Conservation (phyloP, 2,113 vertebrate genomes). For the Gnathonemus longibarbis region DNA sequence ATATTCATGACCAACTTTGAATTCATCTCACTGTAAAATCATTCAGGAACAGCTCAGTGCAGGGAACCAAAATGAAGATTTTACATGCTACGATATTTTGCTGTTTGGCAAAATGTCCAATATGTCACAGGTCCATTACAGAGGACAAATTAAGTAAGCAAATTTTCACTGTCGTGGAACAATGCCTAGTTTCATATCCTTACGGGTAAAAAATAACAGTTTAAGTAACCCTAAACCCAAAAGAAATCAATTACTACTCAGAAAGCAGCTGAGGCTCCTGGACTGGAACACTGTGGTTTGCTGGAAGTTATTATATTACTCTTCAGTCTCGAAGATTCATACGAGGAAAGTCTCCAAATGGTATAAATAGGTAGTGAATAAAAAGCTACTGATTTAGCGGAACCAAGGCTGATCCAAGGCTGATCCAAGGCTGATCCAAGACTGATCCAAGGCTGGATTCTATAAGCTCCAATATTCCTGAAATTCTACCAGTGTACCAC, state of each 20-base stretch:
- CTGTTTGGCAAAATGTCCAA: background rate
- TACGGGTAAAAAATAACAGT: background rate
- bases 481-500: background rate
- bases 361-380: background rate
- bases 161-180: conserved; percentile 22
- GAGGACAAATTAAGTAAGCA: conserved; percentile 22
- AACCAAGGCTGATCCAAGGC: background rate
- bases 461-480: background rate
- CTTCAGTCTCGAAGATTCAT: background rate
- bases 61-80: background rate
- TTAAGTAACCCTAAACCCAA: conserved; percentile 22
- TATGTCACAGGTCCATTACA: background rate
- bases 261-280: background rate
- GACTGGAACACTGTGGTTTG: background rate
- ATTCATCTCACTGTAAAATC: background rate
- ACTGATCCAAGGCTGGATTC: background rate
- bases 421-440: background rate
- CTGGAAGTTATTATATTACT: conserved; percentile 4
- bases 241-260: conserved; percentile 21
- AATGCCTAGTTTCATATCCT: conserved; percentile 17
- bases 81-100: background rate
- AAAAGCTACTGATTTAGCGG: background rate
- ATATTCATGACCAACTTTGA: background rate
- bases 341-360: background rate
- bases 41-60: background rate